Conservation (phyloP, 1,140 invertebrate species). For the Galleria mellonella region DNA sequence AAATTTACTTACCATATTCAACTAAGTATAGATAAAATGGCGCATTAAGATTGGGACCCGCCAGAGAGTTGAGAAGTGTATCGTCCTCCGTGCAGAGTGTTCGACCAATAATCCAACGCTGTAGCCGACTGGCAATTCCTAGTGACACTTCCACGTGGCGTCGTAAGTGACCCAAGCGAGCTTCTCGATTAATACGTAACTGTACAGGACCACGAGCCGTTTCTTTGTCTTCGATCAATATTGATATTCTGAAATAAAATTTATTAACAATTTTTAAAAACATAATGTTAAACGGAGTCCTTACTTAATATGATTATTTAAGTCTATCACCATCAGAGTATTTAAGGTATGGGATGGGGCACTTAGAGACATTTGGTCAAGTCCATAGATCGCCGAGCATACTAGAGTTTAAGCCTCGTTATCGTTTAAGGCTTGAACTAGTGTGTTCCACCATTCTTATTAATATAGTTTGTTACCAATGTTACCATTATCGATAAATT, state of each 20-base stretch:
- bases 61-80: conserved; percentile 28
- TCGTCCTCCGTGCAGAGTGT: conserved; percentile 42
- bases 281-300: no score
- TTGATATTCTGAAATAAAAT: conserved; percentile 36
- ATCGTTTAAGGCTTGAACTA: no score
- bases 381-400: no score
- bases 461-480: no score
- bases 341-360: no score
- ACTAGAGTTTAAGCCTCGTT: no score
- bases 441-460: no score
- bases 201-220: conserved; percentile 47
- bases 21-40: conserved; percentile 62
- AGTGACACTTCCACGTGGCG: conserved; percentile 32
- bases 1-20: conserved; percentile 35
- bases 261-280: no score
- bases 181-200: conserved; percentile 25
- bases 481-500: no score
- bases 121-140: conserved; percentile 62
- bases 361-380: no score
- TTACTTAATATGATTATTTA: no score
- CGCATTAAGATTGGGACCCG: conserved; percentile 43
- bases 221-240: conserved; percentile 61
- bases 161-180: conserved; percentile 37
- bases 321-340: no score
- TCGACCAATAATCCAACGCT: conserved; percentile 55